A percentile compares a stretch with the other conserved stretches of the same genome.
Evolutionary conservation across 2,888 invertebrate species (phyloP).

Genomic region (Aricia artaxerxes): DNA sequence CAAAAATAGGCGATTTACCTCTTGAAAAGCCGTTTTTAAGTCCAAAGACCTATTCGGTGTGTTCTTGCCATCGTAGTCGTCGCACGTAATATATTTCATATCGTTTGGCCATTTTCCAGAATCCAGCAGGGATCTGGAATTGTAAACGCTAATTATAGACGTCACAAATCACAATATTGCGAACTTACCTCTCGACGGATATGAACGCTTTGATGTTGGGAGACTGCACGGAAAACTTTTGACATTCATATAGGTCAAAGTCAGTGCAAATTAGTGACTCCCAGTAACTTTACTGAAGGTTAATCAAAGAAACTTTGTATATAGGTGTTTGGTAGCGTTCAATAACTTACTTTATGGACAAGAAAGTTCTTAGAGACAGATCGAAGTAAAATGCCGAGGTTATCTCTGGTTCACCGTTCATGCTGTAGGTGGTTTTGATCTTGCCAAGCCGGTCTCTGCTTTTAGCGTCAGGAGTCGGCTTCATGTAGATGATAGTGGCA

Average conservation of each 20-base stretch:
- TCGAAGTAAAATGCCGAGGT: conserved; percentile 94
- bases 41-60: conserved; percentile 87
- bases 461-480: conserved; percentile 85
- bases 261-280: background rate
- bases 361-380: conserved; percentile 85
- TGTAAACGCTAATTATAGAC: conserved; percentile 50
- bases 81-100: conserved; percentile 87
- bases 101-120: conserved; percentile 87
- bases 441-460: conserved; percentile 86
- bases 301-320: background rate
- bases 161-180: conserved; percentile 2
- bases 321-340: background rate
- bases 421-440: conserved; percentile 85
- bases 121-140: conserved; percentile 84
- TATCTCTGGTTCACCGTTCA: conserved; percentile 87
- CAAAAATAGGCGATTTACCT: conserved; percentile 34
- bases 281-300: background rate
- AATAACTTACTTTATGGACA: conserved; percentile 84
- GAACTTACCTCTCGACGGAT: background rate
- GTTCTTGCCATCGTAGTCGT: conserved; percentile 88
- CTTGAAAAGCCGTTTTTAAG: conserved; percentile 82
- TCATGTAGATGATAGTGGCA: conserved; percentile 87
- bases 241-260: conserved; percentile 22
- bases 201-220: background rate
- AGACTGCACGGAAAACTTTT: conserved; percentile 14